Percentiles rank a stretch among this genome's conserved stretches.
Conservation (phyloP, 2,888 invertebrate genomes). For the Ochropacha duplaris region DNA sequence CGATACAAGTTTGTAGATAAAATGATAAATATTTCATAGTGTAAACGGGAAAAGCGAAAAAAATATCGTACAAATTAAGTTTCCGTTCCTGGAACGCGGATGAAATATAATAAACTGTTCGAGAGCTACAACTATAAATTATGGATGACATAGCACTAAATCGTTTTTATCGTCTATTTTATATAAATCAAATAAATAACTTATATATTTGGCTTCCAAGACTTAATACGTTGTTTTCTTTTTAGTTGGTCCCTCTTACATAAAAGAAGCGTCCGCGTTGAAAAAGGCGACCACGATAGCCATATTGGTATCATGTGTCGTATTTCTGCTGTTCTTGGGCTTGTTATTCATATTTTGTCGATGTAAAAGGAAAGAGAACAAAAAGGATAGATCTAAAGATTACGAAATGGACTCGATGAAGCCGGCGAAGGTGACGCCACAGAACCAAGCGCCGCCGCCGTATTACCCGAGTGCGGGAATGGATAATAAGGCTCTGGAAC, state of each 20-base stretch:
- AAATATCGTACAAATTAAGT: background rate
- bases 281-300: constrained; percentile 86
- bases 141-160: background rate
- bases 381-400: constrained; percentile 93
- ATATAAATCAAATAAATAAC: background rate
- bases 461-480: constrained; percentile 93
- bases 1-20: background rate
- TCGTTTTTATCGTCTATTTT: background rate
- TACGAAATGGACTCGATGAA: constrained; percentile 95
- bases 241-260: constrained; percentile 91
- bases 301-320: constrained; percentile 54
- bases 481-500: constrained; percentile 96
- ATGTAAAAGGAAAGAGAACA: constrained; percentile 91
- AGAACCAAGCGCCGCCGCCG: constrained; percentile 93
- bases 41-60: background rate
- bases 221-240: constrained; percentile 7
- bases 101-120: background rate
- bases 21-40: background rate
- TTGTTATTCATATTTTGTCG: constrained; percentile 92
- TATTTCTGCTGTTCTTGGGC: constrained; percentile 90
- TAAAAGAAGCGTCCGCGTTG: constrained; percentile 89
- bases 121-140: background rate
- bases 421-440: constrained; percentile 92
- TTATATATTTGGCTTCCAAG: background rate
- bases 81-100: background rate